Conservation (phyloP, 2,113 vertebrate species). For the Nipponia nippon region DNA sequence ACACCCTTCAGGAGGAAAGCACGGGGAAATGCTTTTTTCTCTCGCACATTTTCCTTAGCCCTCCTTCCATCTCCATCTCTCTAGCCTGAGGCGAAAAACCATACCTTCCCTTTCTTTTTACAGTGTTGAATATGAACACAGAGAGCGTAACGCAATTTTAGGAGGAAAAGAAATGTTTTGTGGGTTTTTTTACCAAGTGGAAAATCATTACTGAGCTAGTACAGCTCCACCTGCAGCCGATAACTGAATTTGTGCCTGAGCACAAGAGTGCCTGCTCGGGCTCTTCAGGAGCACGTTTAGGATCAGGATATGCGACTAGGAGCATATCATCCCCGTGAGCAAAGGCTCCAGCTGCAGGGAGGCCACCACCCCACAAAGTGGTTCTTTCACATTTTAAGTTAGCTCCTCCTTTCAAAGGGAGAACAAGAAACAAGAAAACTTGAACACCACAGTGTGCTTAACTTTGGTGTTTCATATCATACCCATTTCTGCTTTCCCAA, state of each 20-base stretch:
- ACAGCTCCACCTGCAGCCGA: conserved; percentile 32
- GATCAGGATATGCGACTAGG: accelerated
- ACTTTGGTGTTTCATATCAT: accelerated
- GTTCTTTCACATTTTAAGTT: background rate
- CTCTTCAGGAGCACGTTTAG: background rate
- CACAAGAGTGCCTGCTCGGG: accelerated
- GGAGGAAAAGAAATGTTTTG: background rate
- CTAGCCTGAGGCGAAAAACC: background rate
- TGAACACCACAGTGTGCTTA: accelerated
- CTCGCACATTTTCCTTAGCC: background rate
- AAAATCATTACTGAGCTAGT: background rate
- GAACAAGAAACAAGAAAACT: background rate
- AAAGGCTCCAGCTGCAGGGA: background rate
- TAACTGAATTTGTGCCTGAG: background rate
- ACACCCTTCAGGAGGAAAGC: background rate
- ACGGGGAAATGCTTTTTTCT: background rate
- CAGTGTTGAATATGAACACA: accelerated
- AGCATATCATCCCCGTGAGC: accelerated
- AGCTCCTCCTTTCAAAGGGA: background rate
- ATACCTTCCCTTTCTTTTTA: background rate
- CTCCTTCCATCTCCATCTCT: background rate
- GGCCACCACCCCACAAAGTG: accelerated
- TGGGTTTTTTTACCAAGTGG: background rate
- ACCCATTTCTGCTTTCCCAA: background rate
- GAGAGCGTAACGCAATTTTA: background rate